These are phyloP conservation scores for Drosophila pectinifera DNA, from an alignment of 1,140 invertebrate species.

Conservation along the genomic window DNA sequence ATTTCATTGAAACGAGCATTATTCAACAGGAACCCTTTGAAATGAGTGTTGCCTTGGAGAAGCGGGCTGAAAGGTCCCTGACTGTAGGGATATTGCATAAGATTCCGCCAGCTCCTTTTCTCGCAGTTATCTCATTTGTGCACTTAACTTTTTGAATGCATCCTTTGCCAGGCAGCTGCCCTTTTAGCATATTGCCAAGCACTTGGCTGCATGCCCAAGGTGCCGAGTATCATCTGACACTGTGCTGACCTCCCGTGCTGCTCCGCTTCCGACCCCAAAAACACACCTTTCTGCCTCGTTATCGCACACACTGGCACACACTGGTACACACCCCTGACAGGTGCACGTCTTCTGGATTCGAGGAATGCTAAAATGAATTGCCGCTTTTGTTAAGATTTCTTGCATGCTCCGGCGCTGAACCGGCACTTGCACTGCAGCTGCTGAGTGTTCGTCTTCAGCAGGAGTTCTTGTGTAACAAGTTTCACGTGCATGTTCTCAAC, in stretches of 20 bases:
- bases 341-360: constrained; percentile 74
- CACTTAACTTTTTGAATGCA: constrained; percentile 50
- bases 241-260: constrained; percentile 23
- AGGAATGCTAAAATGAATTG: constrained; percentile 80
- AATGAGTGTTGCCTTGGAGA: constrained; percentile 6
- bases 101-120: constrained; percentile 9
- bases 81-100: constrained; percentile 9
- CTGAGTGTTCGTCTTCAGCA: constrained; percentile 28
- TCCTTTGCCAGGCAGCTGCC: constrained; percentile 35
- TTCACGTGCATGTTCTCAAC: constrained; percentile 79
- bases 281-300: constrained; percentile 20
- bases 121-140: constrained; percentile 50
- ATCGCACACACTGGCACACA: constrained; percentile 4
- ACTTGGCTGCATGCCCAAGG: constrained; percentile 49
- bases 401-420: constrained; percentile 52
- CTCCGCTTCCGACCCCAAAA: constrained; percentile 30
- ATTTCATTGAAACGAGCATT: not conserved
- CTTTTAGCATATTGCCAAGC: constrained; percentile 53
- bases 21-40: not conserved
- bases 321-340: constrained; percentile 58
- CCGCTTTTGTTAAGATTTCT: constrained; percentile 81
- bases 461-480: constrained; percentile 71
- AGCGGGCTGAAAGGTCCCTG: constrained; percentile 2
- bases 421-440: constrained; percentile 34
- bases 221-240: constrained; percentile 48